phyloP scores from a whole-genome alignment of 1,140 invertebrate species.

The Drosophila gunungcola region DNA sequence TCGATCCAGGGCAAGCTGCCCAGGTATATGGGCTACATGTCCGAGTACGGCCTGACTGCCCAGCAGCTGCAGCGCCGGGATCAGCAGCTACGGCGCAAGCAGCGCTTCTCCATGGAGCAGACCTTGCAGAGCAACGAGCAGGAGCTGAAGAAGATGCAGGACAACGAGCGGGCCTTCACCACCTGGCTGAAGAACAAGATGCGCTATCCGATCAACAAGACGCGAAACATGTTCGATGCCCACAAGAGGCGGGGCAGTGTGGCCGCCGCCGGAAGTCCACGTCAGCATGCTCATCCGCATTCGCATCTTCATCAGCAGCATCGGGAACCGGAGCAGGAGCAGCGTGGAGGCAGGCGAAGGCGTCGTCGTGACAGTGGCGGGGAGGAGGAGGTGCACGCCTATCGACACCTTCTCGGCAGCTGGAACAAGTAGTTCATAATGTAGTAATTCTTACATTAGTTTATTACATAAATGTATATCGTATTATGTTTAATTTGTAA shows the following conservation, averaged over 20 bases:
- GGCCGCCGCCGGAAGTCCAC: conserved; percentile 42
- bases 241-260: conserved; percentile 58
- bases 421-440: conserved; percentile 63
- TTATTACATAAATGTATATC: conserved; percentile 66
- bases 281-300: conserved; percentile 5
- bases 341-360: conserved; percentile 18
- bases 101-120: conserved; percentile 65
- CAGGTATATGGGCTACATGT: conserved; percentile 80
- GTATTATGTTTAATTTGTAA: conserved; percentile 71
- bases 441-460: conserved; percentile 44
- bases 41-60: conserved; percentile 79
- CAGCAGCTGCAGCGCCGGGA: conserved; percentile 76
- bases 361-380: conserved; percentile 55
- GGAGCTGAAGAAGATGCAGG: conserved; percentile 79
- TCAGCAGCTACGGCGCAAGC: conserved; percentile 56
- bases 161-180: conserved; percentile 83
- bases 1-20: conserved; percentile 74
- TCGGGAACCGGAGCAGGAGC: neutral
- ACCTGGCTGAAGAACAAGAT: conserved; percentile 84
- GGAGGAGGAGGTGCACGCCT: conserved; percentile 50
- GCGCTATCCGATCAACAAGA: conserved; percentile 82
- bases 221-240: conserved; percentile 82
- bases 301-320: conserved; percentile 27
- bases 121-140: conserved; percentile 70
- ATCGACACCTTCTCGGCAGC: conserved; percentile 67